These are phyloP conservation scores for Parotocinclus haroldoi DNA, from an alignment of 2,797 vertebrate species.

Conservation along the genomic window DNA sequence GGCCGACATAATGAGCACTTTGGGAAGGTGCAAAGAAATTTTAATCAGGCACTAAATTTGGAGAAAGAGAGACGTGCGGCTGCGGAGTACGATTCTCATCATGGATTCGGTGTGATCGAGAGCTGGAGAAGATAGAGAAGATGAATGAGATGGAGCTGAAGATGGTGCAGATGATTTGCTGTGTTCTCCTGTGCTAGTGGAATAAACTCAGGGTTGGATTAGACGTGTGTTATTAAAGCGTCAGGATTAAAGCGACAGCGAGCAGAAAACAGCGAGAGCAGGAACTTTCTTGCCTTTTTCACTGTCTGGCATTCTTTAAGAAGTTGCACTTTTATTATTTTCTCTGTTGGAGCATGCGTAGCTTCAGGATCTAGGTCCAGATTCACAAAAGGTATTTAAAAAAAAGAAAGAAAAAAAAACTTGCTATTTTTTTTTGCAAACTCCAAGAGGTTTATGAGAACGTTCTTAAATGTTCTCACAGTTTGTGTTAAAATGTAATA, in stretches of 20 bases:
- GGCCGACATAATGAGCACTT: conserved; percentile 23
- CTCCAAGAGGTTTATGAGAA: too few species aligned
- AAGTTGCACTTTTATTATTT: too few species aligned
- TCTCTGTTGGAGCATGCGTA: too few species aligned
- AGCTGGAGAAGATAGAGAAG: not conserved
- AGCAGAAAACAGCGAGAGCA: conserved; percentile 18
- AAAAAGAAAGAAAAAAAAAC: too few species aligned
- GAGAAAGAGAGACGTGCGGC: conserved; percentile 15
- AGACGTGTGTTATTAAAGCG: conserved; percentile 11
- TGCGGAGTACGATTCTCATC: conserved; percentile 16
- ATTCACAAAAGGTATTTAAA: too few species aligned
- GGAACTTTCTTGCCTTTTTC: conserved; percentile 19
- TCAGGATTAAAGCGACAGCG: conserved; percentile 30
- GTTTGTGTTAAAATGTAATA: too few species aligned
- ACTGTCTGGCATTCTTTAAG: not conserved
- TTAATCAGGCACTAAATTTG: conserved; percentile 29
- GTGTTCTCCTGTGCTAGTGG: conserved; percentile 42
- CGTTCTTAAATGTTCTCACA: too few species aligned
- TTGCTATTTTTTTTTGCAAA: too few species aligned
- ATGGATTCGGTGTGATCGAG: not conserved
- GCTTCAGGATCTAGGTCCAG: too few species aligned
- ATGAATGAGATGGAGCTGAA: conserved; percentile 10
- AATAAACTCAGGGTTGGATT: conserved; percentile 33
- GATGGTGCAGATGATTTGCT: conserved; percentile 2
- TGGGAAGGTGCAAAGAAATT: conserved; percentile 15